These are phyloP conservation scores for Campodea augens DNA, from an alignment of 1,140 invertebrate genomes.

Conservation along the genomic window DNA sequence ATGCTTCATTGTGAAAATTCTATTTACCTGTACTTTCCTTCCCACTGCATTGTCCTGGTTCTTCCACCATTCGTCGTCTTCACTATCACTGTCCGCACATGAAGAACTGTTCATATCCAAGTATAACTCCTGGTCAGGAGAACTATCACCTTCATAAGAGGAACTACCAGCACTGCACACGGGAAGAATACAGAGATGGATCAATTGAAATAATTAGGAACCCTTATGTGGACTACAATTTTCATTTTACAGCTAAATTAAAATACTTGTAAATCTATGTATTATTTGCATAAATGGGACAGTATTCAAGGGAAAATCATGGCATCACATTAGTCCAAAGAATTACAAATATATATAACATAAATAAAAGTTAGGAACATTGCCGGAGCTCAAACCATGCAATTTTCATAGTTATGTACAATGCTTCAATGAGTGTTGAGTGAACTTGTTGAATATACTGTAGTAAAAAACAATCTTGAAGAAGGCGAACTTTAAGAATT, in stretches of 20 bases:
- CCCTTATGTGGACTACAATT: background rate
- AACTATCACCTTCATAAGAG: conserved; percentile 9
- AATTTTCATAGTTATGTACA: too few relatives aligned
- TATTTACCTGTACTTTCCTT: conserved; percentile 9
- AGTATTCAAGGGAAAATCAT: background rate
- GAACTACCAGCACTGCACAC: conserved; percentile 12
- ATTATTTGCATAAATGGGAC: background rate
- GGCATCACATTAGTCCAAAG: background rate
- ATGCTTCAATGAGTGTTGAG: too few relatives aligned
- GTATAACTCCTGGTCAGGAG: conserved; percentile 13
- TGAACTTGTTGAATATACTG: too few relatives aligned
- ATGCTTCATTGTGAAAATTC: background rate
- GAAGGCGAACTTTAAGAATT: too few relatives aligned
- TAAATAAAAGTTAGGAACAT: too few relatives aligned
- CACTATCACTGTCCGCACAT: conserved; percentile 17
- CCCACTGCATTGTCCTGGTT: conserved; percentile 13
- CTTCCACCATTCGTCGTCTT: conserved; percentile 26
- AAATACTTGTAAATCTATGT: background rate
- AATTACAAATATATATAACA: background rate
- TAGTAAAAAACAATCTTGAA: too few relatives aligned
- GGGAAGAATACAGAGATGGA: background rate
- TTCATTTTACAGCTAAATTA: background rate
- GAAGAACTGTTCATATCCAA: conserved; percentile 18
- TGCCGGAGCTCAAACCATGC: too few relatives aligned
- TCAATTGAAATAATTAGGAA: background rate